Evolutionary conservation across 2,888 invertebrate genomes (phyloP), one percentile per base, ranked within the genome.

Genomic region (Mystacides longicornis): DNA sequence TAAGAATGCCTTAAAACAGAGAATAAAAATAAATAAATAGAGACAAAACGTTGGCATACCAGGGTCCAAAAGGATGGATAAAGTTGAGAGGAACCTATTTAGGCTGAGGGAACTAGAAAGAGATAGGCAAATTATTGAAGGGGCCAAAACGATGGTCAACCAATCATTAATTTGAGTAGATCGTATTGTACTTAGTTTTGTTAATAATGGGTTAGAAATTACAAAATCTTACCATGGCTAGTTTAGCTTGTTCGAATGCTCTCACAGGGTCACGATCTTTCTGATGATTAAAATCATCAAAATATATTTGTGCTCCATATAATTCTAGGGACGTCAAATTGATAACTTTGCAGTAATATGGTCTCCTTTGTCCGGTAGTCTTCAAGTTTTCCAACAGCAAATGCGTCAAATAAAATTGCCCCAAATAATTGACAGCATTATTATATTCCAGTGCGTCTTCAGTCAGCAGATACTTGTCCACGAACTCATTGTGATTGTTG

Each of bases 351-450:
- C 19, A 46, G 19, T 9, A 46, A 3, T 11, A 19, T 19, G 3
- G 3, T 3, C 7, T 18, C 9, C 11, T 21, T 46, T 21, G 11
- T 5, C 46, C 46, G 3, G 4, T 21, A 19, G 9, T 11, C 14
- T 46, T 21, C 46, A 46, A 18, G 16, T 46, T 46, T 20, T 46
- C 20, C 46, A 46, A 21, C 9, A 46, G 21, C 14, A 46, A 19
- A 46, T 46, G 46, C 14, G 46, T 46, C 21, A 46, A 46, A 46
- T 46, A 46, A 19, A 46, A 46, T 11, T 46, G 46, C 3, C 46
- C 46, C 5, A 46, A 21, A 46, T 46, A 46, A 21, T 46, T 46
- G 19, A 21, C 3, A 46, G 46, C 46, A 3, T 19, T 5, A 16
- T 46, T 19, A 2, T 18, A 46, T 46, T 46, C 46, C 3, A 46